These are phyloP conservation scores for Carpatolechia fugitivella DNA, from an alignment of 2,888 invertebrate genomes.

Conservation along the genomic window DNA sequence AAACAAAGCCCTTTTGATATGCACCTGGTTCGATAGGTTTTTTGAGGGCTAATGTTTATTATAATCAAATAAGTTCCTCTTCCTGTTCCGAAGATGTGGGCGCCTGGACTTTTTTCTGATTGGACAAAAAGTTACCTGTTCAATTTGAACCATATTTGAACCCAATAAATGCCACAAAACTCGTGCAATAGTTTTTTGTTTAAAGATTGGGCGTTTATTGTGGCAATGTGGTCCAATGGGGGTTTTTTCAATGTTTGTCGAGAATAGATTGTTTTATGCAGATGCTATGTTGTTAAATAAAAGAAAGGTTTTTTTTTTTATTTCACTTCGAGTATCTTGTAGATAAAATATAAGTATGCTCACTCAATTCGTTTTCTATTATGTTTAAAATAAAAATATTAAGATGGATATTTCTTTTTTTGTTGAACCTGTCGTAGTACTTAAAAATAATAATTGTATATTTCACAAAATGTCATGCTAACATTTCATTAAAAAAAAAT, in stretches of 20 bases:
- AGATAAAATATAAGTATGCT: too few species aligned
- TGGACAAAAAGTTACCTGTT: slow-evolving; percentile 34
- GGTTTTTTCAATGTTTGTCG: slow-evolving; percentile 54
- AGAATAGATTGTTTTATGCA: slow-evolving; percentile 61
- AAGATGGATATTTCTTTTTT: too few species aligned
- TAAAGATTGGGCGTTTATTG: slow-evolving; percentile 45
- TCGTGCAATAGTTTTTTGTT: slow-evolving; percentile 13
- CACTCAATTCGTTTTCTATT: too few species aligned
- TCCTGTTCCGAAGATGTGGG: slow-evolving; percentile 72
- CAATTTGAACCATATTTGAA: slow-evolving; percentile 31
- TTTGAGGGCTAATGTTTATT: slow-evolving; percentile 66
- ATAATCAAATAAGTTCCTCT: slow-evolving; percentile 77
- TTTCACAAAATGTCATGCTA: too few species aligned
- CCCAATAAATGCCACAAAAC: neutral
- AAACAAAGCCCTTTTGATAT: slow-evolving; percentile 46
- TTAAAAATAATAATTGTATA: too few species aligned
- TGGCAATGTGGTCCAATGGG: slow-evolving; percentile 55
- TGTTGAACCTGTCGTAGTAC: too few species aligned
- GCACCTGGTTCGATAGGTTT: slow-evolving; percentile 67
- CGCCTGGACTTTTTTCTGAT: slow-evolving; percentile 56
- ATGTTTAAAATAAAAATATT: too few species aligned
- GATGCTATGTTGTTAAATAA: slow-evolving; percentile 46
- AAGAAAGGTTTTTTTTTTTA: neutral
- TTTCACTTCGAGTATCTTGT: neutral
- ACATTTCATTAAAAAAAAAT: too few species aligned